phyloP scores from a whole-genome alignment of 1,140 invertebrate species.

The Laupala kohalensis region DNA sequence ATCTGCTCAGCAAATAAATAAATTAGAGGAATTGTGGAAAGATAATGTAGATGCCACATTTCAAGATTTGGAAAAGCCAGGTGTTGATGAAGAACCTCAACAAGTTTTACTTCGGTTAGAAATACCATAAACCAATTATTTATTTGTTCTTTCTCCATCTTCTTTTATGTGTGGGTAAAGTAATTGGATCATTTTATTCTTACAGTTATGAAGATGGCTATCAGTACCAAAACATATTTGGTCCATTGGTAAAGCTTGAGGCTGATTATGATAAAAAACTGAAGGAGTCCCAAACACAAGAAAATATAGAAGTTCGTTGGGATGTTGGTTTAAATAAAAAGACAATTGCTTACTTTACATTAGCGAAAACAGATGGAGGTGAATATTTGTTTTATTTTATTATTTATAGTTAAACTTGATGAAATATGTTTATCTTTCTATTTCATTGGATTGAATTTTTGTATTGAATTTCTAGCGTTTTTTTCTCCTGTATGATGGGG shows the following conservation, averaged over 20 bases:
- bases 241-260: conserved; percentile 91
- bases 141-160: conserved; percentile 1
- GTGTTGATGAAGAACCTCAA: conserved; percentile 92
- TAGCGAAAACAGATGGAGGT: conserved; percentile 90
- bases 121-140: neutral
- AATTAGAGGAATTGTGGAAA: conserved; percentile 97
- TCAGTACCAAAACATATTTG: conserved; percentile 98
- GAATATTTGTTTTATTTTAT: neutral
- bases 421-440: neutral
- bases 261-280: conserved; percentile 96
- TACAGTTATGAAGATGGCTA: conserved; percentile 91
- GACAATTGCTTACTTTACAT: conserved; percentile 90
- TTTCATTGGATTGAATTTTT: no score
- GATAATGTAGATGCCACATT: conserved; percentile 95
- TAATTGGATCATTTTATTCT: neutral
- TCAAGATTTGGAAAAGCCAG: conserved; percentile 94
- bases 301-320: conserved; percentile 97
- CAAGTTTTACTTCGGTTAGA: conserved; percentile 61
- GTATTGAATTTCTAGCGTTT: neutral
- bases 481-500: neutral
- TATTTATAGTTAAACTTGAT: neutral
- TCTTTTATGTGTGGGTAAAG: conserved; percentile 5
- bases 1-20: conserved; percentile 91
- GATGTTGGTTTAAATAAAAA: conserved; percentile 97
- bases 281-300: conserved; percentile 97